phyloP scores from a whole-genome alignment of 37 sponge, comb jelly and placozoan genomes.

The Mnemiopsis leidyi region DNA sequence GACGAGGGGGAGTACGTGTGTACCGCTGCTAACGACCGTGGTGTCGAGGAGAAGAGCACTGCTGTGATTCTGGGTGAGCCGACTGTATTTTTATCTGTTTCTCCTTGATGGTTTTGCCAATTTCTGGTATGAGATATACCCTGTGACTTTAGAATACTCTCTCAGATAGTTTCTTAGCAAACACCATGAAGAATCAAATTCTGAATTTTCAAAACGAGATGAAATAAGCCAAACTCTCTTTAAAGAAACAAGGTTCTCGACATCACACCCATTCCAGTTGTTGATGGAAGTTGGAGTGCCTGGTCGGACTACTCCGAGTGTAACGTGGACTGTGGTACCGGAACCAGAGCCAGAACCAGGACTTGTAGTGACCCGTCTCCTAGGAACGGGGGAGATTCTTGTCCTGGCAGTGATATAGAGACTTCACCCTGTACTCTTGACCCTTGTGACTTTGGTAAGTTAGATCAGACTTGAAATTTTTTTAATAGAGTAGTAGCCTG shows the following conservation, averaged over 20 bases:
- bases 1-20: conserved; percentile 20
- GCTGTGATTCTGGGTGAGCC: neutral
- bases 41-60: neutral
- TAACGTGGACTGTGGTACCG: conserved; percentile 5
- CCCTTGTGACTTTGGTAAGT: conserved; percentile 18
- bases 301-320: conserved; percentile 43
- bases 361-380: conserved; percentile 28
- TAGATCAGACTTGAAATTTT: no score
- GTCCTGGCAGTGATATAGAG: conserved; percentile 16
- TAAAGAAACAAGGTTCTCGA: no score
- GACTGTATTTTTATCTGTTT: no score
- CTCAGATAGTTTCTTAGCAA: no score
- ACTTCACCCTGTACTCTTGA: neutral
- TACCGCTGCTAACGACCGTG: conserved; percentile 1
- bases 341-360: neutral
- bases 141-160: no score
- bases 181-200: no score
- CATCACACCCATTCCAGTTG: no score
- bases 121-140: no score
- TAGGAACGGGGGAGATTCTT: neutral
- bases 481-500: no score
- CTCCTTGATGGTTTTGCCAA: no score
- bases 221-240: no score
- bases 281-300: conserved; percentile 42
- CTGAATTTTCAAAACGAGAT: no score